Evolutionary conservation across 2,888 invertebrate genomes (phyloP), one percentile per base, ranked within the genome.

Genomic region (Leptopilina drosophilae): DNA sequence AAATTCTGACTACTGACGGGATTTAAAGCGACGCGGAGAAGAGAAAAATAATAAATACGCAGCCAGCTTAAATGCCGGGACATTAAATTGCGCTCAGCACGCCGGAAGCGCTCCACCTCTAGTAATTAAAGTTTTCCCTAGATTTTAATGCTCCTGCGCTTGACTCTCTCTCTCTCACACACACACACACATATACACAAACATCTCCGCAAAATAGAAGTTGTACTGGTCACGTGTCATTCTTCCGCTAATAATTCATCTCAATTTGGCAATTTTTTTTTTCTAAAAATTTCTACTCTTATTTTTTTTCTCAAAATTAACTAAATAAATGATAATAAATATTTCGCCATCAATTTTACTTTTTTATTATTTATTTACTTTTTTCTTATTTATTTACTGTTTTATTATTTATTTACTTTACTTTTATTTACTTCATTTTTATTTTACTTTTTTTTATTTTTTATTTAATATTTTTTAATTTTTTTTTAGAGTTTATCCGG

Each of bases 41-140:
- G 56, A 59, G 56, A 59, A 73, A n/a, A 73, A 73, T 73, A 56
- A 73, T 73, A 73, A 73, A 73, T 73, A 73, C 26, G 73, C 56
- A 56, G 73, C 56, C 33, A 73, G 73, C 73, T 73, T 73, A 73
- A 73, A 73, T 73, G 73, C 56, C 56, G 53, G 56, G 73, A 73
- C 73, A 73, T 73, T 73, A 73, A 73, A 73, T 73, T 26, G 73
- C 40, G 73, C 73, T 59, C 73, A 33, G 56, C 73, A 59, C 73
- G 56, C 56, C 73, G 56, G 73, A 73, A 73, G 56, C 73, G 73
- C 33, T 40, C 15, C 73, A 40, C 56, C 73, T 40, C 73, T n/a
- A 73, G 73, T 73, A 73, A 73, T 73, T 73, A 73, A 73, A 73
- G 73, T 59, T 73, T 73, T 73, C 56, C 69, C 56, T 14, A 33